These are phyloP conservation scores for Drosophila glabriapex DNA, from an alignment of 2,888 invertebrate species.

Conservation along the genomic window DNA sequence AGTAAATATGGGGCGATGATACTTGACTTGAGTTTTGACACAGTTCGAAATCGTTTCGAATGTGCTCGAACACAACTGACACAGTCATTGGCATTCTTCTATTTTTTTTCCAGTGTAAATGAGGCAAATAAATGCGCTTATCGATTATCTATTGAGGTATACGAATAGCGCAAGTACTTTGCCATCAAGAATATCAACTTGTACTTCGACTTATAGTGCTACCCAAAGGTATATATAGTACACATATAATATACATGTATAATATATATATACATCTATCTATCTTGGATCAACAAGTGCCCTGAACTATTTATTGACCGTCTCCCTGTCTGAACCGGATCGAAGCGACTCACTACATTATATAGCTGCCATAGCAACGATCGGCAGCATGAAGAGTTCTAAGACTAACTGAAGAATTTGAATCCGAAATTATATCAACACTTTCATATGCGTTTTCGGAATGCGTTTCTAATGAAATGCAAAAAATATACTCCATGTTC, in stretches of 20 bases:
- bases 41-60: constrained; percentile 53
- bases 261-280: constrained; percentile 10
- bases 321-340: not conserved
- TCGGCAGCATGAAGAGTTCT: not conserved
- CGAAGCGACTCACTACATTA: not conserved
- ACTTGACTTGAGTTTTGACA: constrained; percentile 76
- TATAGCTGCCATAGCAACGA: not conserved
- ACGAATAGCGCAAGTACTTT: not conserved
- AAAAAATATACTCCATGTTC: no score
- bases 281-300: constrained; percentile 3
- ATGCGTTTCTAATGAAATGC: no score
- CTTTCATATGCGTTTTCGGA: no score
- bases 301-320: not conserved
- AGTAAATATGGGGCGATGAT: constrained; percentile 62
- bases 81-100: constrained; percentile 17
- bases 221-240: not conserved
- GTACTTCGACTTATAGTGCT: constrained; percentile 4
- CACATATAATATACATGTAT: not conserved
- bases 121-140: constrained; percentile 18
- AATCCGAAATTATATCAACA: not conserved
- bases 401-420: not conserved
- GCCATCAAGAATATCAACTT: constrained; percentile 8
- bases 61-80: constrained; percentile 36
- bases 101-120: constrained; percentile 11
- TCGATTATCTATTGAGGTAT: constrained; percentile 44